A percentile compares a stretch with the other conserved stretches of the same genome.
Conservation (phyloP, 2,888 invertebrate genomes). For the Aelia acuminata region DNA sequence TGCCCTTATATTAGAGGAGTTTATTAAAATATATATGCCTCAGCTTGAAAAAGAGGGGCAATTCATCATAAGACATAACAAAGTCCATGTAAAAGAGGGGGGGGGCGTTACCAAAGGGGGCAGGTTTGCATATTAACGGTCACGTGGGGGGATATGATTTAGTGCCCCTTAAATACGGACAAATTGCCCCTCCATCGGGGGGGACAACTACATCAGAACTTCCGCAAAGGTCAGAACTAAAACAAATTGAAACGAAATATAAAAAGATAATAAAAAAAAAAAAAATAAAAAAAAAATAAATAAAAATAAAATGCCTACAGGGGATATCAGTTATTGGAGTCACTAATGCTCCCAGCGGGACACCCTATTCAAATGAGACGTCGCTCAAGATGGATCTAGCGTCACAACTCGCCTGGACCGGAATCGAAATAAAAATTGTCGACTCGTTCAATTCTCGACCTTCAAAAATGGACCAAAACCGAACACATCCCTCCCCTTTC, state of each 20-base stretch:
- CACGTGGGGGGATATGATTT: slow-evolving; percentile 33
- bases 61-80: background rate
- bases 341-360: slow-evolving; percentile 55
- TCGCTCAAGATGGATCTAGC: slow-evolving; percentile 55
- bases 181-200: slow-evolving; percentile 10
- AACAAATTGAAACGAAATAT: slow-evolving; percentile 37
- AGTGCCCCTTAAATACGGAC: slow-evolving; percentile 32
- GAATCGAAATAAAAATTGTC: slow-evolving; percentile 43
- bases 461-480: slow-evolving; percentile 47
- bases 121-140: slow-evolving; percentile 27
- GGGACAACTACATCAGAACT: slow-evolving; percentile 41
- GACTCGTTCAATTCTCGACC: background rate
- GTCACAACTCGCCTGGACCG: slow-evolving; percentile 29
- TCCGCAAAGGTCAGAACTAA: slow-evolving; percentile 54
- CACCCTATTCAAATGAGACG: slow-evolving; percentile 55
- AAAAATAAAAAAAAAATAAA: background rate
- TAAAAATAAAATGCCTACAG: slow-evolving; percentile 20
- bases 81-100: background rate
- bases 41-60: background rate
- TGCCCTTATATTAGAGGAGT: background rate
- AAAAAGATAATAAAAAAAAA: slow-evolving; percentile 24
- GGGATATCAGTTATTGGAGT: slow-evolving; percentile 49
- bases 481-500: background rate
- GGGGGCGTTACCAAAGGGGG: background rate
- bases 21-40: background rate